Evolutionary conservation across 1,140 invertebrate genomes (phyloP), one percentile per base, ranked within the genome.

Genomic region (Globodera ellingtonae): DNA sequence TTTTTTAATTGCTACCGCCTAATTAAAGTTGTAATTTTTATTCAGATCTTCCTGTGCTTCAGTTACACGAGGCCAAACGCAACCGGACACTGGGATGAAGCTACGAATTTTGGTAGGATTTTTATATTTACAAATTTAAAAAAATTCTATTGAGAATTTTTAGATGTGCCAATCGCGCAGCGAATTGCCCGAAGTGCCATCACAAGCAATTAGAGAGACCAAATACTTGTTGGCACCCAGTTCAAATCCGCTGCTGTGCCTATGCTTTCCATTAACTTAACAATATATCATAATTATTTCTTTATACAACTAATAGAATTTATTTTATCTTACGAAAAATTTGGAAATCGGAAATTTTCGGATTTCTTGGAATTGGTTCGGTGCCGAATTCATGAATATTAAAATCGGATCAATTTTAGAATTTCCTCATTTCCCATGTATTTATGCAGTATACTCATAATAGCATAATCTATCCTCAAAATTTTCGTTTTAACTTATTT

Each of bases 111-210:
- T 77, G 62, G 75, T 77, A 24, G 13, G 59, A 15, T 65, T 3
- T 65, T 15, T 3, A 65, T 65, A 65, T 21, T 24, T 15, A 65
- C 59, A 15, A 15, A 21, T 13, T 21, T n/a, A n/a, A 15, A 65
- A 65, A 65, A 65, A 65, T 65, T 24, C n/a, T 3, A 62, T 15
- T 65, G 13, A 65, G 21, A 21, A 48, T 13, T 75, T 76, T 21
- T 67, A 89, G 79, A 84, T 87, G 78, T 88, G 86, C 75, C 86
- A 89, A 70, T 79, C 70, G 7, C 84, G 85, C 18, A 62, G 46
- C 15, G 85, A 85, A 66, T 48, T 86, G 13, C 44, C 56, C 6
- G 84, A 86, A 76, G 62, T 85, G 52, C 85, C 85, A 7, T 47
- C 84, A 35, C 82, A 87, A 52, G 84, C 85, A n/a, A 52, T 84